A percentile compares a stretch with the other conserved stretches of the same genome.
Conservation (phyloP, 2,888 invertebrate genomes). For the Tenthredo mesomela region DNA sequence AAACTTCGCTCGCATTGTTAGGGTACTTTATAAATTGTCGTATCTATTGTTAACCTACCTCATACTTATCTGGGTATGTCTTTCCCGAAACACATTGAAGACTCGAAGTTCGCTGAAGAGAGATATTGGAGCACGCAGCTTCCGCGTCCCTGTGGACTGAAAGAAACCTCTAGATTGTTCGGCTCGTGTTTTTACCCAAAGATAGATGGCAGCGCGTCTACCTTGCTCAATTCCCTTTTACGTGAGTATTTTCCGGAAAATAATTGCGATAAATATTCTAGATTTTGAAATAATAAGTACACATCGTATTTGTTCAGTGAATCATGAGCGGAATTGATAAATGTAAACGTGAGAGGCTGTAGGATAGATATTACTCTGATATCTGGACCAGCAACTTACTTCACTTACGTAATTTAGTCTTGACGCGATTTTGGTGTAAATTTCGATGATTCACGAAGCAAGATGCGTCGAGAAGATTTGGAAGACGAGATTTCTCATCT, state of each 20-base stretch:
- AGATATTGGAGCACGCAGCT: constrained; percentile 24
- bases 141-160: constrained; percentile 45
- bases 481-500: constrained; percentile 50
- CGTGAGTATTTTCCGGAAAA: neutral
- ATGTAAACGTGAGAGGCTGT: neutral
- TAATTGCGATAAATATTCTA: neutral
- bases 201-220: constrained; percentile 11
- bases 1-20: neutral
- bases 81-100: constrained; percentile 51
- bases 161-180: constrained; percentile 47
- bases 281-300: neutral
- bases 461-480: constrained; percentile 44
- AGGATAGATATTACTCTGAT: neutral
- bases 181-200: neutral
- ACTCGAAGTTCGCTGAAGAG: constrained; percentile 51
- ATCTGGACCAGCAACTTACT: constrained; percentile 63
- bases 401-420: constrained; percentile 73
- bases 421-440: constrained; percentile 27
- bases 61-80: constrained; percentile 38
- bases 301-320: neutral
- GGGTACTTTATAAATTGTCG: neutral
- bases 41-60: constrained; percentile 44
- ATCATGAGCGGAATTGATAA: neutral
- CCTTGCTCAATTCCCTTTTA: constrained; percentile 11
- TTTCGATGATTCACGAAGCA: neutral